Evolutionary conservation across 2,797 vertebrate genomes (phyloP).

Genomic region (Tympanoctomys barrerae): DNA sequence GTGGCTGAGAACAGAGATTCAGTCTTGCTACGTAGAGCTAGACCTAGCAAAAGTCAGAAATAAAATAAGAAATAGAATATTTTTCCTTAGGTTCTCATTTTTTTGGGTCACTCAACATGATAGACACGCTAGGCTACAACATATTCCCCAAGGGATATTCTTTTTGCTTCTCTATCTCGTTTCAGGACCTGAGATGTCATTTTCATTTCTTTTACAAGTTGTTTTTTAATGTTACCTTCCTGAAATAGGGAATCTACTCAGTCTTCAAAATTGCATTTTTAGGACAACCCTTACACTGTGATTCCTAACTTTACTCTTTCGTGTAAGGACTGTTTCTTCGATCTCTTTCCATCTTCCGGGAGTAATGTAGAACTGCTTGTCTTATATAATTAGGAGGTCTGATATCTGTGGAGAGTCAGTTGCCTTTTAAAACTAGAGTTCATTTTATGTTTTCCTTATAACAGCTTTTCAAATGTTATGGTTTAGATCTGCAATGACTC

Average conservation of each 20-base stretch:
- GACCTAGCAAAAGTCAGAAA: not conserved
- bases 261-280: not conserved
- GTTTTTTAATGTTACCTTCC: not conserved
- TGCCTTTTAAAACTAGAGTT: conserved; percentile 8
- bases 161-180: not conserved
- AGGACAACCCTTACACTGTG: not conserved
- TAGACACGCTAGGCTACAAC: not conserved
- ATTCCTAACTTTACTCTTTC: not conserved
- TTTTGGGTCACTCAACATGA: not conserved
- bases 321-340: not conserved
- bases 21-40: not conserved
- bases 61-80: not conserved
- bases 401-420: not conserved
- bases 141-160: not conserved
- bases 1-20: conserved; percentile 14
- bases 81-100: not conserved
- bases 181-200: not conserved
- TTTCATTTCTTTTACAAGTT: not conserved
- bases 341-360: not conserved
- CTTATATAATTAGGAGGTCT: not conserved
- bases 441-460: not conserved
- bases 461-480: not conserved
- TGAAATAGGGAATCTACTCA: not conserved
- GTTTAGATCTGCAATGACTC: not conserved
- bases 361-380: not conserved